Evolutionary conservation across 2,797 vertebrate species (phyloP).

Genomic region (Esox masquinongy): DNA sequence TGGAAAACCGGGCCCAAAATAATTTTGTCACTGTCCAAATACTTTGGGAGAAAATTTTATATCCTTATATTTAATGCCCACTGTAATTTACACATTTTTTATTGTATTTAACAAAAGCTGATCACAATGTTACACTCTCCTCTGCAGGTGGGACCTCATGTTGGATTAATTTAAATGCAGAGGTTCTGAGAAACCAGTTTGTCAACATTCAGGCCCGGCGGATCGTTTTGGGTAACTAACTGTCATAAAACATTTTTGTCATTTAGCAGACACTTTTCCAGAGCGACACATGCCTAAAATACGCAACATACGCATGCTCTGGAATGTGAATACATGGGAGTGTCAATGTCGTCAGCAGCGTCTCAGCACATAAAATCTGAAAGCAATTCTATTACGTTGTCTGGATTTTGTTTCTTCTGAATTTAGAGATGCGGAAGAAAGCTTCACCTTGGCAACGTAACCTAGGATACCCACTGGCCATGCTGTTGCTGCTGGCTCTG

Average conservation of each 20-base stretch:
- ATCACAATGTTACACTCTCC: neutral
- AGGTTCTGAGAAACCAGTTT: constrained; percentile 70
- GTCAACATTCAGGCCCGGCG: constrained; percentile 69
- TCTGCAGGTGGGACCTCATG: constrained; percentile 72
- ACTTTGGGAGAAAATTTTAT: neutral
- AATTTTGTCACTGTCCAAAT: too few species aligned
- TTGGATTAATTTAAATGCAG: constrained; percentile 75
- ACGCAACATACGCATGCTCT: too few species aligned
- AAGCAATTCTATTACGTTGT: too few species aligned
- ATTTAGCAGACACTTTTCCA: too few species aligned
- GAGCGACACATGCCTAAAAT: too few species aligned
- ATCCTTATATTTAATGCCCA: too few species aligned
- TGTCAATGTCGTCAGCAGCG: too few species aligned
- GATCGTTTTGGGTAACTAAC: constrained; percentile 66
- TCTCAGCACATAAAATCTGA: too few species aligned
- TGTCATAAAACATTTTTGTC: neutral
- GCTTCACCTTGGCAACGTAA: constrained; percentile 87
- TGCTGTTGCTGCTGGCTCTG: constrained; percentile 81
- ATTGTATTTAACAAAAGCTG: neutral
- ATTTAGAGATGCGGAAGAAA: constrained; percentile 76
- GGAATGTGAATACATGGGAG: too few species aligned
- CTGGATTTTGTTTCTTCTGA: neutral
- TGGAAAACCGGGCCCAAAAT: too few species aligned
- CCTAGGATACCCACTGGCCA: constrained; percentile 83
- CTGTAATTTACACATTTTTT: too few species aligned